These are phyloP conservation scores for Channa striata DNA, from an alignment of 2,797 vertebrate species.

Conservation along the genomic window DNA sequence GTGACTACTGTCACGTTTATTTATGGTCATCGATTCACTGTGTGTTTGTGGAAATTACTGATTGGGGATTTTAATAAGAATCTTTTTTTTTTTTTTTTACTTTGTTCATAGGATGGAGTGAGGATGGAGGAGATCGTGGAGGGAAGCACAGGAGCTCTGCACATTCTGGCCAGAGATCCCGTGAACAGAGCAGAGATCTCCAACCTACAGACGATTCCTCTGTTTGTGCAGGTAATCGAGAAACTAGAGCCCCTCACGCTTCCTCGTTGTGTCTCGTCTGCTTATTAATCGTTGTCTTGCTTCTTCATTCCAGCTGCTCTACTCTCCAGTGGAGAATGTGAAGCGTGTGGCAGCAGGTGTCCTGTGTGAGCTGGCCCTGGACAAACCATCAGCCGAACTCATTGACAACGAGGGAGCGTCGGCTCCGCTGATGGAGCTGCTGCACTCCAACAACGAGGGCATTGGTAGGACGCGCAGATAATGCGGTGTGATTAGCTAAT, in stretches of 20 bases:
- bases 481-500: constrained; percentile 32
- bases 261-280: fast-evolving
- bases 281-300: not conserved
- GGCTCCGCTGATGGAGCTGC: constrained; percentile 94
- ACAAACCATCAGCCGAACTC: constrained; percentile 89
- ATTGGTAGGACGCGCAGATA: constrained; percentile 86
- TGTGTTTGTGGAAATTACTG: not conserved
- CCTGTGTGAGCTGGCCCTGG: constrained; percentile 95
- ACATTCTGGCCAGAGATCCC: constrained; percentile 95
- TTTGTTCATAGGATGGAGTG: constrained; percentile 90
- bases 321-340: constrained; percentile 96
- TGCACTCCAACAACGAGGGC: constrained; percentile 97
- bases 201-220: constrained; percentile 92
- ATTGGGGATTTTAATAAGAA: constrained; percentile 8
- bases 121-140: constrained; percentile 99
- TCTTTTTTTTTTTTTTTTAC: not conserved
- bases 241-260: not conserved
- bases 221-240: constrained; percentile 93
- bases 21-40: not conserved
- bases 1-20: not conserved
- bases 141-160: constrained; percentile 95
- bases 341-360: constrained; percentile 93
- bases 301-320: constrained; percentile 87
- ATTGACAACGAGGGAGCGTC: constrained; percentile 95
- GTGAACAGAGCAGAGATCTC: constrained; percentile 90